phyloP scores from a whole-genome alignment of 92 coral and sea anemone genomes.

The Zoanthus gigantus region DNA sequence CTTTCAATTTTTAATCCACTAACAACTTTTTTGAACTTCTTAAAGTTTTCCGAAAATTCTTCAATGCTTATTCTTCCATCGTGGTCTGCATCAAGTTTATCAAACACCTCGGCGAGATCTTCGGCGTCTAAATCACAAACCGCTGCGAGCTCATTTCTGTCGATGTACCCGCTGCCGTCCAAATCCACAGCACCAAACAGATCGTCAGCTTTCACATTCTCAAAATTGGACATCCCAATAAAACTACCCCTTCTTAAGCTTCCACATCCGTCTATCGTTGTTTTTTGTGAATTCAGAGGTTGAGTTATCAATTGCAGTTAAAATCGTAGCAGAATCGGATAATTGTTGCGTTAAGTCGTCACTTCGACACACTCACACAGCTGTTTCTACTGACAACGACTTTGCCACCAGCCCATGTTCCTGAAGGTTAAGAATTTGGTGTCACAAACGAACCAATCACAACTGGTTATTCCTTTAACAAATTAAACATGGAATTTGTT shows the following conservation, averaged over 20 bases:
- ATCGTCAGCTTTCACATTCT: slow-evolving; percentile 77
- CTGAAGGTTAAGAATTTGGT: slow-evolving; percentile 82
- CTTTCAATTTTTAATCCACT: slow-evolving; percentile 89
- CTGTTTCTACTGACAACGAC: slow-evolving; percentile 80
- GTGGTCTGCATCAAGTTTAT: slow-evolving; percentile 86
- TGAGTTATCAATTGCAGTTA: slow-evolving; percentile 24
- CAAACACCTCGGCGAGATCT: slow-evolving; percentile 90
- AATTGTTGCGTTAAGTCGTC: slow-evolving; percentile 79
- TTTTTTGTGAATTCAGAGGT: slow-evolving; percentile 7
- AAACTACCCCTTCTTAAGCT: slow-evolving; percentile 22
- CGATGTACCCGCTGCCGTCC: slow-evolving; percentile 96
- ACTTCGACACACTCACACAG: slow-evolving; percentile 90
- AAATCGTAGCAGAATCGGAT: slow-evolving; percentile 60
- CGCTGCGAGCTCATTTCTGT: slow-evolving; percentile 93
- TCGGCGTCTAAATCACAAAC: slow-evolving; percentile 95
- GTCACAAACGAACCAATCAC: slow-evolving; percentile 77
- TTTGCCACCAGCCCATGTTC: slow-evolving; percentile 88
- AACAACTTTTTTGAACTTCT: slow-evolving; percentile 86
- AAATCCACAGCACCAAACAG: slow-evolving; percentile 93
- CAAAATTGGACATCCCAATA: slow-evolving; percentile 77
- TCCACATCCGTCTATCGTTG: slow-evolving; percentile 36
- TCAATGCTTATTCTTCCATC: slow-evolving; percentile 98
- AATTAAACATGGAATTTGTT: slow-evolving; percentile 57
- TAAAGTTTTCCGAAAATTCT: slow-evolving; percentile 95
- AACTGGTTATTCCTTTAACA: background rate